These are phyloP conservation scores for Blera fallax DNA, from an alignment of 2,888 invertebrate genomes.

Conservation along the genomic window DNA sequence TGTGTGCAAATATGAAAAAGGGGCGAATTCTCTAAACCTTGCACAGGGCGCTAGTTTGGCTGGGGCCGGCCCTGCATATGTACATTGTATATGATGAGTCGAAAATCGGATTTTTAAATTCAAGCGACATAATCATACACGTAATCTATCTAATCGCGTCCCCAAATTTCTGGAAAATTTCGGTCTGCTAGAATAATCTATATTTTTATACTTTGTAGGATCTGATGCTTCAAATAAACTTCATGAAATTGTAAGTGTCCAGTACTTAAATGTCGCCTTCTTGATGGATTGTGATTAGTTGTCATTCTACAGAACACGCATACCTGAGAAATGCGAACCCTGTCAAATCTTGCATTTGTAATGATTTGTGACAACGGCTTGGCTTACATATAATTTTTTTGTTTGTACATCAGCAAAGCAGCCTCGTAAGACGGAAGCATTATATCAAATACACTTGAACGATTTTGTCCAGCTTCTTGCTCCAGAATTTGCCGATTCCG, in stretches of 20 bases:
- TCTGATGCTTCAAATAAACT: constrained; percentile 78
- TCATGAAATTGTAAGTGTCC: constrained; percentile 79
- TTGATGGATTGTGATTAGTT: constrained; percentile 77
- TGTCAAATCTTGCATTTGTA: constrained; percentile 73
- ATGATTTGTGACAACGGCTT: constrained; percentile 74
- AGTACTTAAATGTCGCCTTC: constrained; percentile 78
- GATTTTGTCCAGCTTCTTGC: constrained; percentile 84
- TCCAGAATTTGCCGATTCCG: constrained; percentile 83
- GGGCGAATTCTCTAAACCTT: too few species aligned
- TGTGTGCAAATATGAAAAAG: too few species aligned
- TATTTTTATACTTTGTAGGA: constrained; percentile 79
- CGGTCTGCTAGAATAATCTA: too few species aligned
- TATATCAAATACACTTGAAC: constrained; percentile 86
- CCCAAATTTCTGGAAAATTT: too few species aligned
- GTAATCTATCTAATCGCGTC: too few species aligned
- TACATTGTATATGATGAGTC: too few species aligned
- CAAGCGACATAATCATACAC: too few species aligned
- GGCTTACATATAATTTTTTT: constrained; percentile 83
- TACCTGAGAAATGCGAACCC: constrained; percentile 77
- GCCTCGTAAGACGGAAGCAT: constrained; percentile 90
- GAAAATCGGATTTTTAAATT: too few species aligned
- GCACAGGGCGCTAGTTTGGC: too few species aligned
- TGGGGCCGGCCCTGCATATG: too few species aligned
- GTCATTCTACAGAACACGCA: constrained; percentile 76
- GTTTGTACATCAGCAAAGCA: constrained; percentile 88